Conservation (phyloP, 1,140 invertebrate species). For the Dreissena polymorpha region DNA sequence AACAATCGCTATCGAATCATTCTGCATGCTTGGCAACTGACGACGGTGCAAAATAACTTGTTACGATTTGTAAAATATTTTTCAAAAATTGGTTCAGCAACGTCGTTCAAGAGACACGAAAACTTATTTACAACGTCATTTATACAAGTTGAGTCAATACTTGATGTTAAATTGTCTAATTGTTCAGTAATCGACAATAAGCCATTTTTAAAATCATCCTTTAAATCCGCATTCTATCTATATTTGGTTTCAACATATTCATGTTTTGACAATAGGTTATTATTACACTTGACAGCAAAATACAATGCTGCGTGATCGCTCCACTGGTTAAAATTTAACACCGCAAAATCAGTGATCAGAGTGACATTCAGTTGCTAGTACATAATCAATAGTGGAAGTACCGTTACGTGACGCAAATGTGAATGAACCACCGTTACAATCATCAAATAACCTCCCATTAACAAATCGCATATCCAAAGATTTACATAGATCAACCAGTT, state of each 20-base stretch:
- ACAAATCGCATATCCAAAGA: constrained; percentile 1
- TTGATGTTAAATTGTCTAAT: not conserved
- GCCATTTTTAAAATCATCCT: not conserved
- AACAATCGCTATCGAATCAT: not conserved
- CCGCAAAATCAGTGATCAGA: too few relatives aligned
- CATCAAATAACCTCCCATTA: constrained; percentile 2
- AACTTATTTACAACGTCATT: not conserved
- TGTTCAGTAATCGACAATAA: not conserved
- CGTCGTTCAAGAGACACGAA: not conserved
- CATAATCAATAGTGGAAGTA: not conserved
- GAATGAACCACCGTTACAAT: not conserved
- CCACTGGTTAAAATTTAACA: too few relatives aligned
- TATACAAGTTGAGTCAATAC: not conserved
- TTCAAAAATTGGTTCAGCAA: not conserved
- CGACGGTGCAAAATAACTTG: too few relatives aligned
- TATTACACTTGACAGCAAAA: too few relatives aligned
- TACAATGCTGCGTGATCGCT: too few relatives aligned
- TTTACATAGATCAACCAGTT: constrained; percentile 24
- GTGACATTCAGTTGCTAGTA: not conserved
- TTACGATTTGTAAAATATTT: not conserved
- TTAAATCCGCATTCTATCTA: not conserved
- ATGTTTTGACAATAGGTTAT: not conserved
- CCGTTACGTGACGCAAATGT: constrained; percentile 1
- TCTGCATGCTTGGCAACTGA: not conserved
- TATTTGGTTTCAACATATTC: not conserved